A percentile compares a stretch with the other conserved stretches of the same genome.
Conservation (phyloP, 1,140 invertebrate species). For the Aricia agestis region DNA sequence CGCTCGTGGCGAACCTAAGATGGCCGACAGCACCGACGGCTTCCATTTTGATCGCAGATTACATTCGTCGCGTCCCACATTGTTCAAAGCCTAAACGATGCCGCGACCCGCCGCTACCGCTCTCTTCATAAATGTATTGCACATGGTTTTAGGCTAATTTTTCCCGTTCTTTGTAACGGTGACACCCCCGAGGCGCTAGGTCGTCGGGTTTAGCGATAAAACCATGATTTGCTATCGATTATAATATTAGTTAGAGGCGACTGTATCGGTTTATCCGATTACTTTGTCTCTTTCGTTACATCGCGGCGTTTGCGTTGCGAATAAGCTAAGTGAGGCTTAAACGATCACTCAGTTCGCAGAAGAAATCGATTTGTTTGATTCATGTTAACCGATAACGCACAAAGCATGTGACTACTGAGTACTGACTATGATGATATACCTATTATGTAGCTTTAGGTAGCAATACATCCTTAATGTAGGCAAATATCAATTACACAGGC, state of each 20-base stretch:
- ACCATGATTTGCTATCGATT: neutral
- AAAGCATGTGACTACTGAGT: too few relatives aligned
- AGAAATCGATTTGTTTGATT: neutral
- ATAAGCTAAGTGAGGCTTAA: neutral
- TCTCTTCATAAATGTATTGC: slow-evolving; percentile 54
- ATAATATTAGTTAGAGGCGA: slow-evolving; percentile 13
- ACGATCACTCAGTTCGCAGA: neutral
- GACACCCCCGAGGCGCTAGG: slow-evolving; percentile 17
- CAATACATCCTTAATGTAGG: too few relatives aligned
- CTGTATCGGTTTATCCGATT: slow-evolving; percentile 19
- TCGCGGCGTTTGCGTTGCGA: neutral
- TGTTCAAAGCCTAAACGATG: slow-evolving; percentile 62
- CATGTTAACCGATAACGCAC: neutral
- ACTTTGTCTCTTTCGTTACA: slow-evolving; percentile 8
- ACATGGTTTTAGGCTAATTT: slow-evolving; percentile 67
- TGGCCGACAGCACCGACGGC: slow-evolving; percentile 68
- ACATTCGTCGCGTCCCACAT: slow-evolving; percentile 56
- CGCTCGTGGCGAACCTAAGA: slow-evolving; percentile 71
- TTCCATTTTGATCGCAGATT: slow-evolving; percentile 74
- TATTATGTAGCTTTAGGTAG: too few relatives aligned
- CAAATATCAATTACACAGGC: too few relatives aligned
- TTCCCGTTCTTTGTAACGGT: slow-evolving; percentile 56
- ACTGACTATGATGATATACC: too few relatives aligned
- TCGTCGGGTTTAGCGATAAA: neutral
- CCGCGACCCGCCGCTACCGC: slow-evolving; percentile 40